Evolutionary conservation across 2,888 invertebrate genomes (phyloP), one percentile per base, ranked within the genome.

Genomic region (Zele albiditarsus): DNA sequence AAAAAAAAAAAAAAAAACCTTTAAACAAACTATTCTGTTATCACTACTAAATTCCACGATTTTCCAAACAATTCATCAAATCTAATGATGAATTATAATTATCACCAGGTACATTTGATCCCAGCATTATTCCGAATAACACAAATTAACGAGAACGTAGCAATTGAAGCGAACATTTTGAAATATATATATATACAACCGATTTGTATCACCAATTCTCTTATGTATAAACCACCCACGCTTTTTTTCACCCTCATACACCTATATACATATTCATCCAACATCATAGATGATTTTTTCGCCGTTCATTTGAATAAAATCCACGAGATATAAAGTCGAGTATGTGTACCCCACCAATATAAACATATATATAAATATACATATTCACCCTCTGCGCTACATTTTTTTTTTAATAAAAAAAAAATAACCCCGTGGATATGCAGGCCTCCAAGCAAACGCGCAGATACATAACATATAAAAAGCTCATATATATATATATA

Each of bases 291-390:
- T 38, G 67, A 87, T 86, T 88, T 88, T 88, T 84, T 8, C 38
- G 83, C 84, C 84, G 84, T 87, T 88, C 84, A 86, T 87, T 88
- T 85, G 86, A 87, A 88, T 87, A 38, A 38, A 87, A 86, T 84
- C 84, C 84, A 82, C 83, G 84, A 86, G 85, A 84, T 79, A 81
- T 80, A 78, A 58, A 75, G 75, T 73, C 76, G 71, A 68, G 28
- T 42, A 49, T 67, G 67, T 67, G 38, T 33, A n/a, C 66, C n/a
- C 66, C 33, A 53, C 28, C 38, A 38, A 38, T 38, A 38, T 38
- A 38, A 38, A 38, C 38, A 38, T 38, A 38, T 31, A 31, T 38
- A 38, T 23, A 38, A 8, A 38, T 38, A 38, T 31, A 31, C 12
- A 38, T 23, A 33, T 62, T 57, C 25, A 31, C 20, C 58, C 23